Base-by-base conservation (phyloP, 2,797 vertebrate genomes). In the Carcharodon carcharias region DNA sequence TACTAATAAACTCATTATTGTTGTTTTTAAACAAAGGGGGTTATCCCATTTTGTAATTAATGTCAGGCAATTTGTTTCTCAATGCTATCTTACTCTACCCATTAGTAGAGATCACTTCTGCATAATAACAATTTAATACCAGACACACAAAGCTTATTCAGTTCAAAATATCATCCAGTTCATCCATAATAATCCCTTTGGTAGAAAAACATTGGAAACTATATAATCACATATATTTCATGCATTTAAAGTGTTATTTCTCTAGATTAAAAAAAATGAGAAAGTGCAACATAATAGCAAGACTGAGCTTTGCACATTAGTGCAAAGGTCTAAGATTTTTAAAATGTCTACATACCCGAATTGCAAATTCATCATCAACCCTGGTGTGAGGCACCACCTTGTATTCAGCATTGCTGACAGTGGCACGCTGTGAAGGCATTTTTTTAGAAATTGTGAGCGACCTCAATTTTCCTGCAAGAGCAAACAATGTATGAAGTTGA, bases 331-430 rank as follows among this genome's bases (percentile, higher is more conserved):
- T 65, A 65, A 93, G 63, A 58, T 16, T 28, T 92, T 95, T 3
- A 71, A 95, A 95, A 35, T 95, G 50, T 5, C 26, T 35, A 95
- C 87, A 31, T 98, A 99, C 99, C 98, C 98, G 97, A 96, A 99
- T 98, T 96, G 98, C 97, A 89, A 97, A 97, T 94, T 98, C 98
- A 73, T 98, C 97, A 28, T 98, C 97, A 97, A 99, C 98, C 35
- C 98, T 98, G 65, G 97, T 97, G 96, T 98, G 98, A 96, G 98
- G 98, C 96, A 98, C 91, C 61, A 93, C 97, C 96, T 98, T 98
- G 96, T 97, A 98, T 97, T 98, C 98, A 14, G 96, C 45, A 96
- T 96, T 97, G 96, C 94, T 97, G 96, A 96, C 96, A 87, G 97
- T 97, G 93, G 96, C 96, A 98, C 97, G 97, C 18, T 96, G 97